Percentiles rank a stretch among this genome's conserved stretches.
These are phyloP conservation scores for Chiridota heheva DNA, from an alignment of 35 echinoderm and acorn worm species.

Conservation along the genomic window DNA sequence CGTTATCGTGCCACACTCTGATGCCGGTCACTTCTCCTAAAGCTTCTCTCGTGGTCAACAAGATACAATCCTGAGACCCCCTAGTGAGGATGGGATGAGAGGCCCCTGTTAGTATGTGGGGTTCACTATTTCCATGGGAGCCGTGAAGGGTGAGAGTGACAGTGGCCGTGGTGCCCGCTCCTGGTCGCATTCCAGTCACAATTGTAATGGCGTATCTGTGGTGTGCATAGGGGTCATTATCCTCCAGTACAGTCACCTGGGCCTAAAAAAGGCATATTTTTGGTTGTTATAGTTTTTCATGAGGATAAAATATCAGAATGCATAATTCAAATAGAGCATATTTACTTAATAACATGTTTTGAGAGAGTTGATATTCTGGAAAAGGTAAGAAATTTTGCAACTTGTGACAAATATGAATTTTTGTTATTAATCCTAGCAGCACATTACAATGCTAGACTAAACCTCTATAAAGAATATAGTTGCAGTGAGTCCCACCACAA, in stretches of 20 bases:
- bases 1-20: constrained; percentile 87
- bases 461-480: no score
- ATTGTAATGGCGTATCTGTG: constrained; percentile 82
- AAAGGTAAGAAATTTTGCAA: no score
- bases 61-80: constrained; percentile 69
- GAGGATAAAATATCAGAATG: no score
- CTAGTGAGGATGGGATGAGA: constrained; percentile 26
- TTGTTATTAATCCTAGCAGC: no score
- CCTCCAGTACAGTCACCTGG: constrained; percentile 58
- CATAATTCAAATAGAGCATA: no score
- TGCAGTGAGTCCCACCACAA: no score
- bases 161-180: constrained; percentile 81
- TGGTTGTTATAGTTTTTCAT: no score
- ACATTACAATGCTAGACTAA: no score
- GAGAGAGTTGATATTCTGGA: no score
- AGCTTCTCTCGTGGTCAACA: constrained; percentile 70
- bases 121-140: constrained; percentile 38
- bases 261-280: constrained; percentile 71
- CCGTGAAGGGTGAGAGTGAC: constrained; percentile 82
- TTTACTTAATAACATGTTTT: no score
- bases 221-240: constrained; percentile 84
- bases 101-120: constrained; percentile 63
- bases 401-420: no score
- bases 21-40: constrained; percentile 67
- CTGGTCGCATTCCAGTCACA: constrained; percentile 77